Conservation (phyloP, 2,888 invertebrate genomes). For the Macroteleia sp. region DNA sequence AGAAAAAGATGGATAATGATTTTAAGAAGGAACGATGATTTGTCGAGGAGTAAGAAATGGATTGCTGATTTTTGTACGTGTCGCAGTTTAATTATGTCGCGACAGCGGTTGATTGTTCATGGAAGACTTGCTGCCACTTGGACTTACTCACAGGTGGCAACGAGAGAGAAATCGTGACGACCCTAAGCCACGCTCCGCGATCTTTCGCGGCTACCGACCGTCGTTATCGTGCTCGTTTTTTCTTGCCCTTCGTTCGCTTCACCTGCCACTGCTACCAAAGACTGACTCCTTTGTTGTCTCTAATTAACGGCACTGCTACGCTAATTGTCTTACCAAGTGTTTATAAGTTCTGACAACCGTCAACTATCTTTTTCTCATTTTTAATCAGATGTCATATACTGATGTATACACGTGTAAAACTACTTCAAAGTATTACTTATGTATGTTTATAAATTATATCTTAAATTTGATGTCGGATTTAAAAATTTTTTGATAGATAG, state of each 20-base stretch:
- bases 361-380: too few species aligned
- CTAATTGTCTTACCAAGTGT: slow-evolving; percentile 67
- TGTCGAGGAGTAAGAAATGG: neutral
- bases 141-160: slow-evolving; percentile 50
- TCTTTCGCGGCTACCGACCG: slow-evolving; percentile 33
- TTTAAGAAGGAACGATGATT: too few species aligned
- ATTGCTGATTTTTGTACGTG: slow-evolving; percentile 1
- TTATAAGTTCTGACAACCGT: slow-evolving; percentile 17
- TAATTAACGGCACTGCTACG: slow-evolving; percentile 71
- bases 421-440: too few species aligned
- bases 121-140: slow-evolving; percentile 25
- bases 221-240: slow-evolving; percentile 36
- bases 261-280: slow-evolving; percentile 48
- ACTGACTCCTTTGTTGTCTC: slow-evolving; percentile 59
- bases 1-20: too few species aligned
- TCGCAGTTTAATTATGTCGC: slow-evolving; percentile 8
- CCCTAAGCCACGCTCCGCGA: slow-evolving; percentile 50
- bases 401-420: too few species aligned
- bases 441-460: too few species aligned
- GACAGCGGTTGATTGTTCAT: slow-evolving; percentile 29
- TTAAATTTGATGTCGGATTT: too few species aligned
- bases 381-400: too few species aligned
- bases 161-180: slow-evolving; percentile 57
- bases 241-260: slow-evolving; percentile 34
- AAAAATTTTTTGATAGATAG: too few species aligned